phyloP scores from a whole-genome alignment of 64 coral and sea anemone genomes.

The Hydrozoanthus tunicans region DNA sequence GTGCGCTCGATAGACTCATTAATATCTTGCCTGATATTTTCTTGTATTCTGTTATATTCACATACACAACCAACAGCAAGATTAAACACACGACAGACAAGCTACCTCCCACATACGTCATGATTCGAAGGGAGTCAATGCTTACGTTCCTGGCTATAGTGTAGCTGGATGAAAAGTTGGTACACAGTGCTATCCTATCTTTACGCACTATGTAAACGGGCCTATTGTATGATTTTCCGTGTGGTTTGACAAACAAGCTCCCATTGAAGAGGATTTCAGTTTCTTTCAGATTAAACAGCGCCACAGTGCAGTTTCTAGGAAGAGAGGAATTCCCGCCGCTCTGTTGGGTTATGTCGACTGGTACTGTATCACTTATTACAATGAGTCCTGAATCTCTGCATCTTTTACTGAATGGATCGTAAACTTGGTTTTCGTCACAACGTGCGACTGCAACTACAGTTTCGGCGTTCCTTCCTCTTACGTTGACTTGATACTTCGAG shows the following conservation, averaged over 20 bases:
- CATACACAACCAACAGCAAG: conserved; percentile 38
- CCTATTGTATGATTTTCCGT: background rate
- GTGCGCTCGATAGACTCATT: conserved; percentile 49
- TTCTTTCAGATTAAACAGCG: conserved; percentile 5
- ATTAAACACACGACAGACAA: conserved; percentile 53
- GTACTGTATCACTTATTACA: too few species aligned
- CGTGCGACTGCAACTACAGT: too few species aligned
- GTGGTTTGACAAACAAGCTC: conserved; percentile 23
- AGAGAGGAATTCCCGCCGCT: background rate
- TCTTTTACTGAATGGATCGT: too few species aligned
- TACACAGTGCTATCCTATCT: background rate
- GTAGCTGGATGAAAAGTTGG: conserved; percentile 30
- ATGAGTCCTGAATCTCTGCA: too few species aligned
- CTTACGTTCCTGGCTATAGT: background rate
- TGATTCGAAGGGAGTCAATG: conserved; percentile 23
- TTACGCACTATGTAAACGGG: background rate
- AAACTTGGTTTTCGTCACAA: too few species aligned
- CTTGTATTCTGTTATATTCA: conserved; percentile 25
- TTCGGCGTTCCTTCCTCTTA: too few species aligned
- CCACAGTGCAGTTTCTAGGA: background rate
- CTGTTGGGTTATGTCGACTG: too few species aligned
- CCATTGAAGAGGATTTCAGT: background rate
- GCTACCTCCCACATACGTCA: conserved; percentile 54
- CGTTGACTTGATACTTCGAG: too few species aligned
- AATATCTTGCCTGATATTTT: conserved; percentile 71